Base-by-base conservation (phyloP, 2,797 vertebrate species). In the Chiropotes sagulatus region DNA sequence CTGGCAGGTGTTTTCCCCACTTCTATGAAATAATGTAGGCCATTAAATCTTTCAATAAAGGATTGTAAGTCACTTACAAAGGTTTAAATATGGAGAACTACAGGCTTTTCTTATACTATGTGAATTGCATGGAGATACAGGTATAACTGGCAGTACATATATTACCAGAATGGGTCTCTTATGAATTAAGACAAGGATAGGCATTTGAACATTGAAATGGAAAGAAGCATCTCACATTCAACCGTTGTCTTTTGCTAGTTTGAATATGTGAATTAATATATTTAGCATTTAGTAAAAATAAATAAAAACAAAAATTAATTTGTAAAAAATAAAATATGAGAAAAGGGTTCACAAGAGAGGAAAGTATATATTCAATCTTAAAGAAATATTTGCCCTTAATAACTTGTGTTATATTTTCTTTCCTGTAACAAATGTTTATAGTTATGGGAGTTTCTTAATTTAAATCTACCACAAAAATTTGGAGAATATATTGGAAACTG, bases 401-500 rank as follows among this genome's bases (percentile, higher is more conserved):
- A 91, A 80, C 9, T 54, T 89, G 22, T 88, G 15, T 70, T 70
- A 9, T 26, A 14, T 46, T 87, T 94, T 89, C 7, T 83, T 52
- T 93, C 30, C 44, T 52, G 26, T 88, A 90, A 76, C 26, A 92
- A 75, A 92, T 73, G 9, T 80, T 46, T 94, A 36, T 44, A n/a
- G 11, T 85, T 90, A 88, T 72, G 44, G 46, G 46, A 88, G 48
- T 9, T 89, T 97, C 30, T 90, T 67, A 92, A 88, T 79, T 96
- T 88, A 84, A 96, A 90, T 36, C 75, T 28, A 58, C 58, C 52
- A 86, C 48, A 72, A 90, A 93, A 95, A 90, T 46, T 88, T 96
- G 89, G 78, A 95, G 50, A 90, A 83, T 76, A 81, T 72, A 76
- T 87, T 94, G 39, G 39, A 97, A 93, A 91, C 44, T 80, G 81